Evolutionary conservation across 2,113 vertebrate genomes (phyloP).

Genomic region (Butorides virescens): DNA sequence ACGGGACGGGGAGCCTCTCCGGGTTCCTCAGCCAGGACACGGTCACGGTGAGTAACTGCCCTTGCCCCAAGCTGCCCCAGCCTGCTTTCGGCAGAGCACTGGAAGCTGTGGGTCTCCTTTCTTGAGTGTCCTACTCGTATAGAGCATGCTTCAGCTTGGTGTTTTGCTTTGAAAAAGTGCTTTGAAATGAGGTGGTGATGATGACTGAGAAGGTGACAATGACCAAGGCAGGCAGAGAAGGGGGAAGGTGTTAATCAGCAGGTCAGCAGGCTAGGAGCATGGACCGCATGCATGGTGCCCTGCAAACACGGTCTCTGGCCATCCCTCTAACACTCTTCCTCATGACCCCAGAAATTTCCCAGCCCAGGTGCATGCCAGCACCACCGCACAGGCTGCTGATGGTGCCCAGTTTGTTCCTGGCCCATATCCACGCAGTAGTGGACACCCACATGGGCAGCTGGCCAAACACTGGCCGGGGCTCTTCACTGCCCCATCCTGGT

Average conservation of each 20-base stretch:
- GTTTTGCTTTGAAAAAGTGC: background rate
- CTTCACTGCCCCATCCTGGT: background rate
- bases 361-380: background rate
- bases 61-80: background rate
- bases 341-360: background rate
- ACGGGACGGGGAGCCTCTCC: slow-evolving; percentile 90
- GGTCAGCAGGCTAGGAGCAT: background rate
- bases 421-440: background rate
- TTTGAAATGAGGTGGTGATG: background rate
- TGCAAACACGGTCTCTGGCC: background rate
- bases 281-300: accelerated
- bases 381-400: background rate
- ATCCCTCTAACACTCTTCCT: background rate
- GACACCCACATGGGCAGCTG: background rate
- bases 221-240: background rate
- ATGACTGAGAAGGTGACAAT: background rate
- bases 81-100: background rate
- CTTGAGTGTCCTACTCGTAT: accelerated
- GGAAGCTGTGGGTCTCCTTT: accelerated
- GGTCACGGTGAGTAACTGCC: slow-evolving; percentile 64
- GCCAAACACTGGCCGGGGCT: background rate
- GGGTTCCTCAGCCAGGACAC: slow-evolving; percentile 91
- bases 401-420: background rate
- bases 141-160: background rate
- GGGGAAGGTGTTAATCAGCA: background rate